Evolutionary conservation across 1,140 invertebrate genomes (phyloP), one percentile per base, ranked within the genome.

Genomic region (Drosophila yakuba): DNA sequence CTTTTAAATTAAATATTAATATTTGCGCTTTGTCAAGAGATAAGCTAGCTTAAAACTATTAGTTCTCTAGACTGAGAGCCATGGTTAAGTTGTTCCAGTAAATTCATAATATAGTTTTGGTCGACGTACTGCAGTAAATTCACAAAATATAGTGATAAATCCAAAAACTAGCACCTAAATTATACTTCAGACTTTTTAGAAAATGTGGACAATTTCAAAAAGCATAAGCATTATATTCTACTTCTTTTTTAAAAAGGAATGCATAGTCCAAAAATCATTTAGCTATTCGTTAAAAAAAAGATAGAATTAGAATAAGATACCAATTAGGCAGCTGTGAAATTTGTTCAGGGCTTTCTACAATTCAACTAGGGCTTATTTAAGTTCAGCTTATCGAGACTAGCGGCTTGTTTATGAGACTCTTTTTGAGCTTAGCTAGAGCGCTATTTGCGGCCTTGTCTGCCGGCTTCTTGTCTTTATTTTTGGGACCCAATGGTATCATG

Each of bases 401-500:
- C 1, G 92, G 92, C 52, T 92, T 92, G 57, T 81, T 80, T 72
- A 92, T 88, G 10, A 92, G 66, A 59, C 91, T 92, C 72, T 92
- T 92, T 32, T 91, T 89, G 2, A 92, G 59, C 56, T 92, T 92
- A n/a, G 59, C 63, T 7, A 71, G 10, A 3, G 68, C 52, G 7
- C 68, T 71, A 23, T 28, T 54, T 35, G 8, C 47, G 1, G 61
- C 39, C 54, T 91, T 92, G 12, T 85, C 75, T 5, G 50, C 93
- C 48, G 73, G 93, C 64, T 93, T 93, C 60, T 93, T 94, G 68
- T 93, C 93, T 75, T 93, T 94, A 44, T 93, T 93, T 78, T 93
- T 94, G 61, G 93, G 91, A 63, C 95, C 95, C 50, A 97, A 77
- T 1, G 95, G 95, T 68, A 96, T 94, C 58, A 95, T 92, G 80